Evolutionary conservation across 2,888 invertebrate genomes (phyloP).

Genomic region (Epistrophe grossulariae): DNA sequence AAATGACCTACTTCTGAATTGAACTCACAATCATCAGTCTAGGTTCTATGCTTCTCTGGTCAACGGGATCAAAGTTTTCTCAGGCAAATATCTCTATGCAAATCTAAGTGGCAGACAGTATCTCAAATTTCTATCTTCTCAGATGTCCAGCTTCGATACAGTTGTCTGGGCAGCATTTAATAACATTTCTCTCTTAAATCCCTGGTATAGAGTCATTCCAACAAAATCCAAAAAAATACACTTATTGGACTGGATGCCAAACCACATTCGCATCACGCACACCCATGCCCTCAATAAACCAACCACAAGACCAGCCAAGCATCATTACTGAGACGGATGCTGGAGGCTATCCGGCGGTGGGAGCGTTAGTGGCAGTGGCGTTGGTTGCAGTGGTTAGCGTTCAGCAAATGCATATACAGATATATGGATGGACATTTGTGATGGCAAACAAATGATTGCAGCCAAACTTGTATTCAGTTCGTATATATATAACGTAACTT

Average conservation of each 20-base stretch:
- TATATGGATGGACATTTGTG: constrained; percentile 19
- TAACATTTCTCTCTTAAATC: constrained; percentile 23
- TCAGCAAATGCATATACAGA: constrained; percentile 41
- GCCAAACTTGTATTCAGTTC: constrained; percentile 27
- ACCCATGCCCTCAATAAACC: constrained; percentile 34
- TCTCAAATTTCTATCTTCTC: constrained; percentile 62
- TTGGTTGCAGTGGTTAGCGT: constrained; percentile 54
- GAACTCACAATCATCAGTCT: constrained; percentile 8
- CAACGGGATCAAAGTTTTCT: constrained; percentile 59
- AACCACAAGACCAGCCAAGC: constrained; percentile 43
- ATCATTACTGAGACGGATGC: constrained; percentile 54
- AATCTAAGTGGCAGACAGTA: constrained; percentile 43
- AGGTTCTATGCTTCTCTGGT: constrained; percentile 46
- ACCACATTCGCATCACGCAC: constrained; percentile 54
- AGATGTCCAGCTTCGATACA: constrained; percentile 50
- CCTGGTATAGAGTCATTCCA: not conserved
- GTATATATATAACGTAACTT: constrained; percentile 46
- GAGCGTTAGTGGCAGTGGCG: constrained; percentile 24
- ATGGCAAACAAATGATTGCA: constrained; percentile 56
- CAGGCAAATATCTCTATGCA: constrained; percentile 28
- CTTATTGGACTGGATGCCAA: constrained; percentile 58
- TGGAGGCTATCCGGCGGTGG: constrained; percentile 47
- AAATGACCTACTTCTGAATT: constrained; percentile 52
- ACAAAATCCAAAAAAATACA: constrained; percentile 7
- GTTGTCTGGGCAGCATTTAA: constrained; percentile 58